These are phyloP conservation scores for Pholis gunnellus DNA, from an alignment of 2,113 vertebrate genomes.

Conservation along the genomic window DNA sequence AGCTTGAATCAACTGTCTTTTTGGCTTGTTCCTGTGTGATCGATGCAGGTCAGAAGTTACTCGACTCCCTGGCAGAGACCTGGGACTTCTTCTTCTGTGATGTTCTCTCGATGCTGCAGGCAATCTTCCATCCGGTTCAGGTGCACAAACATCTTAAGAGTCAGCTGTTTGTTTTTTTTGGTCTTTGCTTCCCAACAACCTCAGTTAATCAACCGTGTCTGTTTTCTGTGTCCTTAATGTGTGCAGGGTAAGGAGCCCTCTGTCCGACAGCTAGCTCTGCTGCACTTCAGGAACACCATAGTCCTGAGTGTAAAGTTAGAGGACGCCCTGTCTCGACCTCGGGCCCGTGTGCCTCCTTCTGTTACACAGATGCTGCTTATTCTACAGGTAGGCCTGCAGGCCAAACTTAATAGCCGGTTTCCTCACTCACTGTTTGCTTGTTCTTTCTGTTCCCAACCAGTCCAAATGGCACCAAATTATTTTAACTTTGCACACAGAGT, in stretches of 20 bases:
- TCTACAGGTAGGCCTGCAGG: conserved; percentile 86
- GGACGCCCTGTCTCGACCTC: conserved; percentile 92
- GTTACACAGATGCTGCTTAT: conserved; percentile 97
- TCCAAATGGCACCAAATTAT: background rate
- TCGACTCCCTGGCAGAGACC: conserved; percentile 97
- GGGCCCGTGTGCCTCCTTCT: conserved; percentile 93
- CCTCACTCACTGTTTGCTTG: background rate
- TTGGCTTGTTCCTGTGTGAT: conserved; percentile 6
- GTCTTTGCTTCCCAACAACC: background rate
- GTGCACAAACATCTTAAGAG: conserved; percentile 40
- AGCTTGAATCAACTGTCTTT: background rate
- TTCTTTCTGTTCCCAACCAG: background rate
- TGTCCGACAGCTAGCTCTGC: conserved; percentile 93
- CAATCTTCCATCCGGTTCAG: conserved; percentile 82
- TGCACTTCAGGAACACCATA: conserved; percentile 97
- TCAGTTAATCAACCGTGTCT: rapidly evolving
- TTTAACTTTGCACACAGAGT: background rate
- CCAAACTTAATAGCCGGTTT: background rate
- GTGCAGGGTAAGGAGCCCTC: conserved; percentile 85
- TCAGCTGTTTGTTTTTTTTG: background rate
- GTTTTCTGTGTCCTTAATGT: background rate
- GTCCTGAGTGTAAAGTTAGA: conserved; percentile 96
- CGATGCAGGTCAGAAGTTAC: conserved; percentile 94
- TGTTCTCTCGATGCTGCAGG: conserved; percentile 96
- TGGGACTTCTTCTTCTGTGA: conserved; percentile 99